Evolutionary conservation across 2,113 vertebrate genomes (phyloP).

Genomic region (Plecturocebus donacophilus): DNA sequence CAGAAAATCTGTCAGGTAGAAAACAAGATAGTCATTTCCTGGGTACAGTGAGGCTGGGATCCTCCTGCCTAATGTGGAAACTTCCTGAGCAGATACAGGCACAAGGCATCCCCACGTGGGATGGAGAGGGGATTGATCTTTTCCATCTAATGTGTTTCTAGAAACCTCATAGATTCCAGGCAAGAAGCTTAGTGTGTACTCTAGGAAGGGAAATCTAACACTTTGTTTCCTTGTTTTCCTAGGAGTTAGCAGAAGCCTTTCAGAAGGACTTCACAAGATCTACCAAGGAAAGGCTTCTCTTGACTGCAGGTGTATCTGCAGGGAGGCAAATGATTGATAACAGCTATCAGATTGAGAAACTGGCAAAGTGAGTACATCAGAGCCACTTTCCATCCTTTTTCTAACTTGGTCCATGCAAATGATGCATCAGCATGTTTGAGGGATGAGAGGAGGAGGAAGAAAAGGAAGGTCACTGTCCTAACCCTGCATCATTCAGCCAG

Average conservation of each 20-base stretch:
- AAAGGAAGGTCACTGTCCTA: not conserved
- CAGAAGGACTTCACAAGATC: conserved; percentile 82
- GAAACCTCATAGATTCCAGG: not conserved
- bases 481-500: not conserved
- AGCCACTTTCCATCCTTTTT: not conserved
- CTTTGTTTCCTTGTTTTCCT: not conserved
- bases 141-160: not conserved
- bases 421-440: not conserved
- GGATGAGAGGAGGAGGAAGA: not conserved
- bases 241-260: conserved; percentile 87
- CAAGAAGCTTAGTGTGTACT: not conserved
- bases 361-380: conserved; percentile 84
- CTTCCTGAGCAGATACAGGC: not conserved
- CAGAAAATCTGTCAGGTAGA: not conserved
- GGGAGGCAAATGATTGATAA: conserved; percentile 87
- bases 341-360: conserved; percentile 87
- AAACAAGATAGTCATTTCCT: not conserved
- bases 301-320: conserved; percentile 88
- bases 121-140: not conserved
- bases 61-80: not conserved
- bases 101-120: not conserved
- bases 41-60: not conserved
- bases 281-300: conserved; percentile 81
- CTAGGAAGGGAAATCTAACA: not conserved
- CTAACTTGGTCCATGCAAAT: not conserved